phyloP scores from a whole-genome alignment of 2,113 vertebrate species.

The Amphiprion ocellaris region DNA sequence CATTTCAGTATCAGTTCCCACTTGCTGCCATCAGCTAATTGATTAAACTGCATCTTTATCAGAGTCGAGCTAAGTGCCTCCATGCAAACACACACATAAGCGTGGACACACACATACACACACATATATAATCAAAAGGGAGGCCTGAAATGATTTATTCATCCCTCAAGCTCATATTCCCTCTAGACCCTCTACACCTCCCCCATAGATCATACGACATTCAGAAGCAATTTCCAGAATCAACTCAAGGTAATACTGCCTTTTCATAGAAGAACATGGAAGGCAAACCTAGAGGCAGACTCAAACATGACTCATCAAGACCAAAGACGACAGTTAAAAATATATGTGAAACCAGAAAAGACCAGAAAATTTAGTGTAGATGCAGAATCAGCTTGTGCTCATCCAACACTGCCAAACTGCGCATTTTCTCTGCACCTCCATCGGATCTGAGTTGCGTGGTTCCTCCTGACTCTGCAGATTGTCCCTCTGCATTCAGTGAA shows the following conservation, averaged over 20 bases:
- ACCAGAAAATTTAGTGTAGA: neutral
- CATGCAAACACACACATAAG: neutral
- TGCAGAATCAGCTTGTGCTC: constrained; percentile 28
- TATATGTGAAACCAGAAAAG: neutral
- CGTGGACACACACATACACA: neutral
- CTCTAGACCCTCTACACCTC: constrained; percentile 43
- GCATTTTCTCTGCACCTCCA: constrained; percentile 40
- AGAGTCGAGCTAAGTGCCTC: constrained; percentile 9
- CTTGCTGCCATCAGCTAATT: constrained; percentile 48
- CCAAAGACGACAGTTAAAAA: neutral
- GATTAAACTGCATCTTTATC: constrained; percentile 62
- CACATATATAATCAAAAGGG: constrained; percentile 55
- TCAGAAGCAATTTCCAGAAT: constrained; percentile 3
- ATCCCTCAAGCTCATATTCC: constrained; percentile 44
- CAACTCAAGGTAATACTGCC: neutral
- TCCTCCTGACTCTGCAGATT: constrained; percentile 74
- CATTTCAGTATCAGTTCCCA: constrained; percentile 38
- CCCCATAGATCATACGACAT: constrained; percentile 53
- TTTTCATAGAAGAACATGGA: neutral
- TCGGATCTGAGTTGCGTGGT: constrained; percentile 39
- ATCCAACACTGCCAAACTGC: constrained; percentile 14
- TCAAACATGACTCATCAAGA: neutral
- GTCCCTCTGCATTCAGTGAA: constrained; percentile 31
- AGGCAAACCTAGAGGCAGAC: neutral
- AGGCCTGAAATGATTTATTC: constrained; percentile 75